phyloP scores from a whole-genome alignment of 2,113 vertebrate species.

The Atlantisia rogersi region DNA sequence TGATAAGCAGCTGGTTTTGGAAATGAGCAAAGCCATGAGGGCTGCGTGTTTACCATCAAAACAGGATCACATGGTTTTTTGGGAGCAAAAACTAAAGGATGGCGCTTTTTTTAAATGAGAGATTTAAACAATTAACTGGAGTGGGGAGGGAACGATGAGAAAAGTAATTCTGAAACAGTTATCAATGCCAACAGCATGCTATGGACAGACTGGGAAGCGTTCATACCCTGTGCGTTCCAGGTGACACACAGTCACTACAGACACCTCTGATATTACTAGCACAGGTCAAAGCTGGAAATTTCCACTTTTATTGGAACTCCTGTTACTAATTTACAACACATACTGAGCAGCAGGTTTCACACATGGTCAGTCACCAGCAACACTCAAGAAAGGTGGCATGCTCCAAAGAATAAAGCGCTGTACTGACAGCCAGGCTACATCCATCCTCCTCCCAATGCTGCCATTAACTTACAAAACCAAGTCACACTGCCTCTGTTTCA shows the following conservation, averaged over 20 bases:
- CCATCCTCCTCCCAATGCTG: neutral
- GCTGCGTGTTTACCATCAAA: neutral
- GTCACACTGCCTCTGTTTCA: neutral
- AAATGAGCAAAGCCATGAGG: neutral
- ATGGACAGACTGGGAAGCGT: neutral
- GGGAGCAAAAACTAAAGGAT: neutral
- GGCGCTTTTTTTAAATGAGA: neutral
- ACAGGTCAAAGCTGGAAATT: neutral
- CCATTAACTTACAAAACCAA: neutral
- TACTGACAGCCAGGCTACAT: neutral
- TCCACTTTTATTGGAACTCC: neutral
- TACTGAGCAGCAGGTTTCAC: neutral
- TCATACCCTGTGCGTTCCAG: neutral
- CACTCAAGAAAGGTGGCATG: neutral
- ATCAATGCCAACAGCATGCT: rapidly evolving
- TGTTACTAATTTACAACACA: conserved; percentile 6
- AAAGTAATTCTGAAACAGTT: neutral
- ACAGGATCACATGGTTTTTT: neutral
- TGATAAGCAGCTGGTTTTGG: neutral
- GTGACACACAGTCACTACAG: neutral
- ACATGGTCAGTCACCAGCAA: neutral
- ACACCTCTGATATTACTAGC: neutral
- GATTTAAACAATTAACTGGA: neutral
- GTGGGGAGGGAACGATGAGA: neutral
- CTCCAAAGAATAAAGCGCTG: neutral